These are phyloP conservation scores for Enhydra lutris DNA, from an alignment of 2,113 vertebrate genomes.

Conservation along the genomic window DNA sequence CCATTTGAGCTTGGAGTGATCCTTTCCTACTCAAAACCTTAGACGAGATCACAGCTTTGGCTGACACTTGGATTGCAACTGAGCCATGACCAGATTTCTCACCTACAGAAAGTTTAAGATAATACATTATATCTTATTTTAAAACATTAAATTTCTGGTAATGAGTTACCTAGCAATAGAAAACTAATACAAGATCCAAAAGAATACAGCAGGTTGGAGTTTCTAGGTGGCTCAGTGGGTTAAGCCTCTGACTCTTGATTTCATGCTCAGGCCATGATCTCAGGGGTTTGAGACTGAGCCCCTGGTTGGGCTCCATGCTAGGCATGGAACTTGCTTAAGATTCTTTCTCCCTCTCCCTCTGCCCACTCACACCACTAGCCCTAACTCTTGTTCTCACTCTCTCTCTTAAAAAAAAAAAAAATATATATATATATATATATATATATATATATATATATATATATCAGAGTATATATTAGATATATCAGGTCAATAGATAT, in stretches of 20 bases:
- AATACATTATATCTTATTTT: not conserved
- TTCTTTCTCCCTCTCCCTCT: not conserved
- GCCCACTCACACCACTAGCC: not conserved
- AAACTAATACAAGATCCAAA: not conserved
- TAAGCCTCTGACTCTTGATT: not conserved
- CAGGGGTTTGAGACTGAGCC: not conserved
- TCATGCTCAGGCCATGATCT: not conserved
- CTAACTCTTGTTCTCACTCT: not conserved
- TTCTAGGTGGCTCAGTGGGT: not conserved
- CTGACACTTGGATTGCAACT: not conserved
- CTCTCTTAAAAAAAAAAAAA: not conserved
- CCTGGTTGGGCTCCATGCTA: not conserved
- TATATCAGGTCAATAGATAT: not conserved
- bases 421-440: no score
- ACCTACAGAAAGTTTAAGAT: not conserved
- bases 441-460: no score
- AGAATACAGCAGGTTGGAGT: not conserved
- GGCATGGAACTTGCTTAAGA: not conserved
- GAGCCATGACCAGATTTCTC: not conserved
- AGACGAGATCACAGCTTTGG: not conserved
- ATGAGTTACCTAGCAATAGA: not conserved
- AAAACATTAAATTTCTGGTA: not conserved
- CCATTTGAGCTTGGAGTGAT: not conserved
- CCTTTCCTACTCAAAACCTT: not conserved
- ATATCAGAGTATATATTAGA: not conserved